Evolutionary conservation across 2,797 vertebrate genomes (phyloP).

Genomic region (Xerus rutilus): DNA sequence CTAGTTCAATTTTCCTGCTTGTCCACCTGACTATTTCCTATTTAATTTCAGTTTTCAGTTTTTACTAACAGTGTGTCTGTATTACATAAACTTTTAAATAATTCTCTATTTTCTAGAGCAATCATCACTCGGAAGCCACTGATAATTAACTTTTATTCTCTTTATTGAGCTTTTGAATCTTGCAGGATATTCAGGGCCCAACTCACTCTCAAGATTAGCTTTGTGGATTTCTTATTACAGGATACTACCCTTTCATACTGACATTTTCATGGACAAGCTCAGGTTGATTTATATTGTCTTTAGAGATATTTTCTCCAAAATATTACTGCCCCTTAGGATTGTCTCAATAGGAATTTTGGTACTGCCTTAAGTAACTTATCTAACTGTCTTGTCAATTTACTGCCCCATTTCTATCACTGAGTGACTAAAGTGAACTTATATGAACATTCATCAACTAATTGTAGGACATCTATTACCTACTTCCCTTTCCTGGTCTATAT

Average conservation of each 20-base stretch:
- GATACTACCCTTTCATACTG: not conserved
- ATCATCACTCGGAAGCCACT: not conserved
- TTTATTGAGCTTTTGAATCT: not conserved
- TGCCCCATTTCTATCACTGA: not conserved
- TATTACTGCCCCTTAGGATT: not conserved
- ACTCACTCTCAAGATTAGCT: not conserved
- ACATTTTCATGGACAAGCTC: not conserved
- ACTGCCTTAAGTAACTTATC: not conserved
- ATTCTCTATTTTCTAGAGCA: not conserved
- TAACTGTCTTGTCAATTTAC: not conserved
- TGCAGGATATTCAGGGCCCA: not conserved
- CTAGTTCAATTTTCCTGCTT: not conserved
- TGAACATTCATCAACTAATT: not conserved
- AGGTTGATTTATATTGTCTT: not conserved
- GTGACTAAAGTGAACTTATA: not conserved
- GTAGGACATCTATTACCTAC: not conserved
- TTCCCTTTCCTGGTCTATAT: not conserved
- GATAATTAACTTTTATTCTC: not conserved
- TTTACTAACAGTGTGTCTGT: not conserved
- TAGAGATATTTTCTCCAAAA: not conserved
- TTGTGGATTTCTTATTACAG: not conserved
- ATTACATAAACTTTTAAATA: slow-evolving; percentile 6
- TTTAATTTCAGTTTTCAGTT: slow-evolving; percentile 49
- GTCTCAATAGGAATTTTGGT: not conserved
- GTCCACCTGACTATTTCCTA: not conserved